These are phyloP conservation scores for Furcifer pardalis DNA, from an alignment of 2,797 vertebrate genomes.

Conservation along the genomic window DNA sequence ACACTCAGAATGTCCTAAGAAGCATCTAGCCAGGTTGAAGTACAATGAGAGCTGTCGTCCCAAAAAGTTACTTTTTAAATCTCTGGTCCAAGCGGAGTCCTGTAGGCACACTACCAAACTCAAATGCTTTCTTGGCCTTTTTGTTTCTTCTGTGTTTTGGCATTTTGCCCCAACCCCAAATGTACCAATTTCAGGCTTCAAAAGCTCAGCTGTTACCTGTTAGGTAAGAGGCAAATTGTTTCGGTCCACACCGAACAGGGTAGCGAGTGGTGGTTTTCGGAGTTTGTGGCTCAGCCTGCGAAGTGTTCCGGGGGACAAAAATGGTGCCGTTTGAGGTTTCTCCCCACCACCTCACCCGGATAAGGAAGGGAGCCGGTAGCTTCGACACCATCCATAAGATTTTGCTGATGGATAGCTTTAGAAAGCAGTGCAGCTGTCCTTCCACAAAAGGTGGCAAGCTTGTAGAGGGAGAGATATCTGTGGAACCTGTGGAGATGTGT, in stretches of 20 bases:
- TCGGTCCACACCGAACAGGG: slow-evolving; percentile 88
- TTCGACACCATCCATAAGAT: slow-evolving; percentile 85
- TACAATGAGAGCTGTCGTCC: too few species aligned
- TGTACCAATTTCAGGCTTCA: neutral
- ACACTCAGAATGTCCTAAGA: too few species aligned
- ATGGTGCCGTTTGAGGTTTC: slow-evolving; percentile 87
- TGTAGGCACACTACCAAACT: too few species aligned
- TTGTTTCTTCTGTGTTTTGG: neutral
- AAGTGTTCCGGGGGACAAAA: slow-evolving; percentile 83
- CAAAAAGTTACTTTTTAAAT: too few species aligned
- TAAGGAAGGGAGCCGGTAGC: slow-evolving; percentile 76
- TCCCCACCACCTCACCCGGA: slow-evolving; percentile 95
- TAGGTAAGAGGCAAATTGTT: slow-evolving; percentile 92
- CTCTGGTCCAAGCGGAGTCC: too few species aligned
- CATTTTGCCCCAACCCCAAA: too few species aligned
- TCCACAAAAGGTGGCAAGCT: slow-evolving; percentile 92
- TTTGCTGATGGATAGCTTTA: slow-evolving; percentile 83
- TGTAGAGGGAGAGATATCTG: slow-evolving; percentile 82
- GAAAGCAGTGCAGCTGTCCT: slow-evolving; percentile 89
- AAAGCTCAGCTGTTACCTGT: slow-evolving; percentile 78
- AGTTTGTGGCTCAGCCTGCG: slow-evolving; percentile 76
- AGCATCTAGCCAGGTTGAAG: too few species aligned
- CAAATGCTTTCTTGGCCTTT: neutral
- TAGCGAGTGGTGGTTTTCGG: slow-evolving; percentile 85
- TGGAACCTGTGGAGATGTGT: slow-evolving; percentile 73